Evolutionary conservation across 2,113 vertebrate species (phyloP), one percentile per base, ranked within the genome.

Genomic region (Prionailurus bengalensis): DNA sequence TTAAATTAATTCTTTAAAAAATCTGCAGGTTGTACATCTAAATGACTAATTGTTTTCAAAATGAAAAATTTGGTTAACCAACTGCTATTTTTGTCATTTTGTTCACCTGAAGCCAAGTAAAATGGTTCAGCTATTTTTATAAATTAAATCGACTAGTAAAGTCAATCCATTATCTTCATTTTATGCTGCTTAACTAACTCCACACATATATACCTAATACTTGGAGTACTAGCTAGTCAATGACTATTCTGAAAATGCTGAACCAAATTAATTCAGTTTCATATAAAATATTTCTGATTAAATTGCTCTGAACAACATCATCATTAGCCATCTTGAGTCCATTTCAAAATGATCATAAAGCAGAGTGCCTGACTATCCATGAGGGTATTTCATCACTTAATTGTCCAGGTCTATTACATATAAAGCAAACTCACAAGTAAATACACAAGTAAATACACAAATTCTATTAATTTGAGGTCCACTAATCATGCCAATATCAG

Each of bases 231-330:
- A 76, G 4, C 25, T 68, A 51, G 10, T 82, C 14, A 53, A 33
- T 23, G 15, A 65, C 63, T 27, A 65, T 45, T 89, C 58, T 55
- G n/a, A 92, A 85, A 89, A 89, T 80, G 16, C 42, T 92, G 42
- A 97, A 58, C 48, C 71, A 94, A 68, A 53, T 61, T 73, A 61
- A 58, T 89, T 96, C 91, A 78, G 71, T 88, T 93, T 80, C 25
- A 76, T 95, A n/a, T 83, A 66, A 93, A 85, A 65, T 7, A 70
- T 58, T 81, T 27, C 19, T 66, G 33, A 53, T 73, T 53, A 63
- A 14, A 80, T 80, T 89, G n/a, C 31, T 82, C 4, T 63, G 7
- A 12, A 79, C 45, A 92, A 19, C 13, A 8, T 66, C 42, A 33
- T 95, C 71, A 61, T 88, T 83, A 76, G 39, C n/a, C 63, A 53